phyloP scores from a whole-genome alignment of 2,797 vertebrate genomes.

The Chelmon rostratus region DNA sequence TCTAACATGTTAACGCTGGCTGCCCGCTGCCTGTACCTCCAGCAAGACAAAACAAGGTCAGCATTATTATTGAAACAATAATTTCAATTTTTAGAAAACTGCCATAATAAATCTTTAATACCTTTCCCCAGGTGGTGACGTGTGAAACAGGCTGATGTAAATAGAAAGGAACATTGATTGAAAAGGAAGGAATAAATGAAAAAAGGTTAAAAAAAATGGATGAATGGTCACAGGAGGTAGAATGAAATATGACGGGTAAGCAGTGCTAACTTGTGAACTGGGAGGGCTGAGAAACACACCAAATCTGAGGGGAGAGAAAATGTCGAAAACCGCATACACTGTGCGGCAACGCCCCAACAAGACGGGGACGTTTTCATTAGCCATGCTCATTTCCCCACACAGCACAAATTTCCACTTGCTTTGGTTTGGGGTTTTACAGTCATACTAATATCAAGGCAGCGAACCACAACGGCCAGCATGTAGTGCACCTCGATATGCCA shows the following conservation, averaged over 20 bases:
- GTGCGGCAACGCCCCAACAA: not conserved
- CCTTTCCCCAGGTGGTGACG: slow-evolving; percentile 11
- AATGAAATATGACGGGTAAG: slow-evolving; percentile 1
- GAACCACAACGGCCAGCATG: not conserved
- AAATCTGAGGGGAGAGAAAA: not conserved
- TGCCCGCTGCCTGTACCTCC: not conserved
- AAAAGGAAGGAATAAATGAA: slow-evolving; percentile 24
- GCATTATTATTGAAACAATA: slow-evolving; percentile 35
- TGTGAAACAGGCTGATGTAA: slow-evolving; percentile 40
- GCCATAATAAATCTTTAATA: slow-evolving; percentile 44
- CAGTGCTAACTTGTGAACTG: not conserved
- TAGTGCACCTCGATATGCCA: not conserved
- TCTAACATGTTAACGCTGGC: not conserved
- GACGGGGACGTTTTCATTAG: slow-evolving; percentile 2
- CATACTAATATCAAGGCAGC: not conserved
- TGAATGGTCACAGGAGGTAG: not conserved
- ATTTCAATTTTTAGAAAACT: slow-evolving; percentile 27
- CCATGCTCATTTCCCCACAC: not conserved
- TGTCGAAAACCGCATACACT: not conserved
- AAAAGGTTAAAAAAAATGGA: not conserved
- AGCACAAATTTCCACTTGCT: not conserved
- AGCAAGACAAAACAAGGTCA: not conserved
- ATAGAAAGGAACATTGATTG: slow-evolving; percentile 32
- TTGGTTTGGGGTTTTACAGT: not conserved
- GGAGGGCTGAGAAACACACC: not conserved